Base-by-base conservation (phyloP, 2,888 invertebrate genomes). In the Creontiades dilutus region DNA sequence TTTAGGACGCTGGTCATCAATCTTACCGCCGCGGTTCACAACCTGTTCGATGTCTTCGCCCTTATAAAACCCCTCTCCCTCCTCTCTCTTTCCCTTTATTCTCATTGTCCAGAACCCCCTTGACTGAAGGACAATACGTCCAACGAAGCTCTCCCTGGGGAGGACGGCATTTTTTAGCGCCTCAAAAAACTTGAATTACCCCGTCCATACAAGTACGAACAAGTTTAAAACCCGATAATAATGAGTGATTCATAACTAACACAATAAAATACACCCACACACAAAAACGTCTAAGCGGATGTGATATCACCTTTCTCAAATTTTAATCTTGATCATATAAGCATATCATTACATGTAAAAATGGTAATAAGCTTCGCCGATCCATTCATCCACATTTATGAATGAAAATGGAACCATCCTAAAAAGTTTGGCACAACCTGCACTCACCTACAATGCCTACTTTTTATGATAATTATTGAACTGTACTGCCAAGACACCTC, bases 21-120 rank as follows among this genome's bases (percentile, higher is more conserved):
- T 82, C 82, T 37, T 82, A 19, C 48, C 52, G 52, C 78, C 78
- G 19, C 76, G 52, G 82, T 82, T 52, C 82, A 12, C 82, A 82
- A 82, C 82, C 82, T 82, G 52, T 82, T 82, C 82, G 68, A 68
- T 23, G 68, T 68, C 68, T 68, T 27, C 68, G 12, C 52, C 16
- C 52, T 37, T 37, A 37, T 37, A 37, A 37, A 37, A n/a, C n/a
- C n/a, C 57, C 55, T n/a, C 13, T 55, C 55, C 13, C 13, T 11
- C 55, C 13, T 55, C 13, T n/a, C n/a, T n/a, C n/a, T n/a, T n/a
- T n/a, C n/a, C 37, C 37, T 37, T 37, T 7, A 37, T 37, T 57
- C 68, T 19, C 68, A 68, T 23, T 68, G 68, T 23, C 57, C 57
- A 16, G 37, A n/a, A 23, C 23, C 27, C 68, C 23, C 11, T 68